A percentile compares a stretch with the other conserved stretches of the same genome.
These are phyloP conservation scores for Ceyx cyanopectus DNA, from an alignment of 2,113 vertebrate genomes.

Conservation along the genomic window DNA sequence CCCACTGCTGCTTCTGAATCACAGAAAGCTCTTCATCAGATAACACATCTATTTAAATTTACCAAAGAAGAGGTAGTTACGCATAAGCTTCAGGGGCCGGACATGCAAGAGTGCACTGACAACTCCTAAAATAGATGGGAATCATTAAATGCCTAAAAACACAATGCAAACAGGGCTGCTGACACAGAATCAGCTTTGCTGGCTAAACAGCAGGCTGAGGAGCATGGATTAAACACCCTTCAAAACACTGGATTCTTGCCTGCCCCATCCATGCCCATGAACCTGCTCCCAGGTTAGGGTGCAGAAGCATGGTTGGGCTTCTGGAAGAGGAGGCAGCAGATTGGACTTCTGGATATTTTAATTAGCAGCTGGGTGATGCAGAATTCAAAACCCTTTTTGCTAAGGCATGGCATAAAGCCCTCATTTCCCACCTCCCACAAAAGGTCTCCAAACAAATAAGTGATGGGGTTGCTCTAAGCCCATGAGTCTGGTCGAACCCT, in stretches of 20 bases:
- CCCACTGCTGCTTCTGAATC: constrained; percentile 23
- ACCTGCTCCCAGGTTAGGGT: not conserved
- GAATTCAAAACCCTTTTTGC: not conserved
- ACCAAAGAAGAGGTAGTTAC: not conserved
- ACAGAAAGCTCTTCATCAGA: constrained; percentile 34
- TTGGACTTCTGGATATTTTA: not conserved
- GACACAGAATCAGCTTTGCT: not conserved
- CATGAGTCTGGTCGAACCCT: not conserved
- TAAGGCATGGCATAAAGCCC: accelerated
- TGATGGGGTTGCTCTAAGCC: not conserved
- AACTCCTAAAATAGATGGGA: not conserved
- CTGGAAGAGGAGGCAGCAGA: not conserved
- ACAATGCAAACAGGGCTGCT: not conserved
- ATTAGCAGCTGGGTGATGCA: not conserved
- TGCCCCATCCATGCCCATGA: not conserved
- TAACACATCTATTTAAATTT: constrained; percentile 37
- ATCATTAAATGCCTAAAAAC: constrained; percentile 27
- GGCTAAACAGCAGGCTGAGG: not conserved
- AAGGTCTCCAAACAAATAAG: not conserved
- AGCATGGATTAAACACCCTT: not conserved
- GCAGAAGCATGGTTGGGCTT: not conserved
- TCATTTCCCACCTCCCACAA: not conserved
- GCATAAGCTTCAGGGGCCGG: not conserved
- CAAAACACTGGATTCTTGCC: not conserved
- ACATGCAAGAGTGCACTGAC: not conserved